Base-by-base conservation (phyloP, 2,797 vertebrate species). In the Silurus aristotelis region DNA sequence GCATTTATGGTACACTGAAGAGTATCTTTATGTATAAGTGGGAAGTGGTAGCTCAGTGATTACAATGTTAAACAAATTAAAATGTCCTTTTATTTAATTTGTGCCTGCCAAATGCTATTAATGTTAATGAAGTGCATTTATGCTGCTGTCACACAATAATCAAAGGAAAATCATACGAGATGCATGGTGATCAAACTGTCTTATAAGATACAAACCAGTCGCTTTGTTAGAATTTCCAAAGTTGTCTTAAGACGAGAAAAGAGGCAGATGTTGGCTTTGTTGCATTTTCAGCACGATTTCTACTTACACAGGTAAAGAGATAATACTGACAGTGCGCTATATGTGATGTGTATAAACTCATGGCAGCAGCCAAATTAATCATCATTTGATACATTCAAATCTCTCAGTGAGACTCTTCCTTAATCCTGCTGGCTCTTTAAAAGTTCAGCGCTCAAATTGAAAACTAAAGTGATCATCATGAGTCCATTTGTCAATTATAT, bases 381-480 rank as follows among this genome's bases (percentile, higher is more conserved):
- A 77, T 38, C 27, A 83, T 31, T 67, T 84, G 17, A 15, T 75
- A 64, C 27, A 46, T 31, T 67, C 25, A 72, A 63, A 84, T 80
- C 80, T 61, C 38, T 87, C 46, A 78, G 8, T 85, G 64, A n/a
- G 76, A 70, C 58, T 15, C 76, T 78, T 76, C 31, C 3, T 81
- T 87, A 83, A 85, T 83, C 80, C 52, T 73, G 71, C 43, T 80
- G 2, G 19, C 46, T 72, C 68, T 78, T 27, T 43, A 38, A 38
- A 76, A 38, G 55, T 81, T 85, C 38, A 79, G 38, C 14, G 25
- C 58, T 77, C 75, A 77, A 27, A 15, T 58, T 77, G 20, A 60
- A 78, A 78, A 22, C 19, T 38, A 0, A 6, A 20, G 10, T 60
- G 6, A 61, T 78, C 19, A 78, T 60, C 19, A 78, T 43, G 19